These are phyloP conservation scores for Cyanoramphus novaezelandiae DNA, from an alignment of 2,113 vertebrate genomes.

Conservation along the genomic window DNA sequence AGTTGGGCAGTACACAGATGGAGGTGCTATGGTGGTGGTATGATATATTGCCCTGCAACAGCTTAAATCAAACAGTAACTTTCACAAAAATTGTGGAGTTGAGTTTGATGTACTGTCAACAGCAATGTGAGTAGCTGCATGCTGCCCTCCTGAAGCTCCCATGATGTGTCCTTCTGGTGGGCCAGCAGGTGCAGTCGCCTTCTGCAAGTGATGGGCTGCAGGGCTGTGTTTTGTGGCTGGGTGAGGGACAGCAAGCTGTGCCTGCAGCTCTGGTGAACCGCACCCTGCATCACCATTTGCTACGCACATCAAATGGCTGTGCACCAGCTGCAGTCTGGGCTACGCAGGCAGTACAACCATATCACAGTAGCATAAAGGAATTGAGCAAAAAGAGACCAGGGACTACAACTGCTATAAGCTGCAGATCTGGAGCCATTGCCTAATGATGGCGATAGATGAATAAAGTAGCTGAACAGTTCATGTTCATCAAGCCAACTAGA, in stretches of 20 bases:
- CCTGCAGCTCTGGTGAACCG: background rate
- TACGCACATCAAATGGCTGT: accelerated
- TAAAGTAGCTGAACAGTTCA: background rate
- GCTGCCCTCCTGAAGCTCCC: background rate
- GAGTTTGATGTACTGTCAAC: background rate
- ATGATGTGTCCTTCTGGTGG: background rate
- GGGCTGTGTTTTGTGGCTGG: background rate
- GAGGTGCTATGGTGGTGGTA: background rate
- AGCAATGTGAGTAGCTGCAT: background rate
- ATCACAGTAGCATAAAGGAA: accelerated
- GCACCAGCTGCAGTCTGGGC: background rate
- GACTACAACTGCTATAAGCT: background rate
- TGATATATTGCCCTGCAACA: background rate
- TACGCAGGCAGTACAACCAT: too few relatives aligned
- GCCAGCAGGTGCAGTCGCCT: accelerated
- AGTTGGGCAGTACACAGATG: background rate
- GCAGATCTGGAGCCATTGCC: background rate
- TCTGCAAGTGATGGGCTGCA: accelerated
- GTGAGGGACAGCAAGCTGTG: background rate
- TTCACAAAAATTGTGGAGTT: background rate
- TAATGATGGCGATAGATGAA: background rate
- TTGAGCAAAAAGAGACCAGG: accelerated
- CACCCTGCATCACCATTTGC: background rate
- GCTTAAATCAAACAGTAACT: background rate
- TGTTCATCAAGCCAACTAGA: background rate